Evolutionary conservation across 1,140 invertebrate genomes (phyloP), one percentile per base, ranked within the genome.

Genomic region (Penaeus chinensis): DNA sequence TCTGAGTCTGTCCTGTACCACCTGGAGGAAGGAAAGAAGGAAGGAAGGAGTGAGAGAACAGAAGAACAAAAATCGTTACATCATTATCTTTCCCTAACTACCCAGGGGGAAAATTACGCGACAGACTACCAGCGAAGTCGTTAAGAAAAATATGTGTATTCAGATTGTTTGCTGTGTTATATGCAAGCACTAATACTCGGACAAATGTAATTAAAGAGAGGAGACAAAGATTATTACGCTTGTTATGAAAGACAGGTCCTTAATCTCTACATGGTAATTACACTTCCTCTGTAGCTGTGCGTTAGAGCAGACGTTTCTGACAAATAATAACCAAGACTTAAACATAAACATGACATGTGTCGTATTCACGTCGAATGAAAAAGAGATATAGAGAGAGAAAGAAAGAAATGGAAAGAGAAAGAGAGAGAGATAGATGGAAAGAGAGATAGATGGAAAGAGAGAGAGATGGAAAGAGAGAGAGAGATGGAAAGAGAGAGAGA

Each of bases 301-400:
- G 16, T 16, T 13, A 8, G 54, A 54, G 54, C 54, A 54, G 54
- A 54, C 7, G 54, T 54, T 54, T 11, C 54, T 54, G 8, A 11
- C 42, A 11, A 54, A 63, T 18, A 62, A 63, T 24, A 24, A 32
- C 18, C 24, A 37, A 19, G 61, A n/a, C n/a, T 82, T 65, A 97
- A 97, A 96, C 91, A 94, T 54, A 60, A 18, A 74, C 24, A 37
- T 4, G n/a, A 74, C 5, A 13, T 3, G n/a, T 18, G 71, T 19
- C 27, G 71, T 19, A 32, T 32, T 19, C n/a, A 24, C 16, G 27
- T 18, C 27, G 42, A 32, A 71, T 32, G 3, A 71, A 32, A 24
- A n/a, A 71, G 69, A 24, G n/a, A 24, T 3, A 71, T 3, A 24
- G n/a, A n/a, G 69, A 71, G 66, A 4, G 66, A 71, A 16, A 71